Evolutionary conservation across 2,888 invertebrate genomes (phyloP).

Genomic region (Caradrina kadenii): DNA sequence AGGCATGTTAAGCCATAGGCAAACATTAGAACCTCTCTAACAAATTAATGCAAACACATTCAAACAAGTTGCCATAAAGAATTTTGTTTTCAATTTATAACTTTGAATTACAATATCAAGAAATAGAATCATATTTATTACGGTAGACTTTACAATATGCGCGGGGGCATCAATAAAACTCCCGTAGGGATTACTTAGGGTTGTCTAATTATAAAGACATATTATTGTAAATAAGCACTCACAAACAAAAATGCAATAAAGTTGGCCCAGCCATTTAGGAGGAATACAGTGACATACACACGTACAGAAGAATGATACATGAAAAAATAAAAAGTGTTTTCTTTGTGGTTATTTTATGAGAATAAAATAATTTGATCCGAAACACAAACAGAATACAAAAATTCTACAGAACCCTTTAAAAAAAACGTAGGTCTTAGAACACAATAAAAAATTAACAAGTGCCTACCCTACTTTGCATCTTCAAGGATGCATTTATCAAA

Average conservation of each 20-base stretch:
- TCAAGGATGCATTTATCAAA: slow-evolving; percentile 63
- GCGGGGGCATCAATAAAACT: slow-evolving; percentile 41
- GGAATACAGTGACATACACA: no score
- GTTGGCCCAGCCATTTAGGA: no score
- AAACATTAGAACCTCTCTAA: neutral
- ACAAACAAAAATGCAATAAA: no score
- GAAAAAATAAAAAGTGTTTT: no score
- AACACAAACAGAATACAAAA: no score
- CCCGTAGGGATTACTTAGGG: slow-evolving; percentile 40
- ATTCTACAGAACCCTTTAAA: no score
- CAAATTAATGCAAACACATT: slow-evolving; percentile 19
- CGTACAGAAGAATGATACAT: no score
- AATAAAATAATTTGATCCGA: no score
- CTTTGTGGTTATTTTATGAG: no score
- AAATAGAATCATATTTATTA: slow-evolving; percentile 43
- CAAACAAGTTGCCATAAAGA: slow-evolving; percentile 18
- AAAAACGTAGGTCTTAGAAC: no score
- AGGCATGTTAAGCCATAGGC: neutral
- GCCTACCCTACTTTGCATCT: slow-evolving; percentile 29
- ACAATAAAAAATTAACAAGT: neutral
- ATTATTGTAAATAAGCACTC: neutral
- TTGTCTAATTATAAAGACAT: slow-evolving; percentile 8
- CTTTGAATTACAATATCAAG: slow-evolving; percentile 48
- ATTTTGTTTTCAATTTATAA: slow-evolving; percentile 45
- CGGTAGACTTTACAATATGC: slow-evolving; percentile 15